Percentiles rank a stretch among this genome's conserved stretches.
phyloP scores from a whole-genome alignment of 2,113 vertebrate genomes.

The Engraulis encrasicolus region DNA sequence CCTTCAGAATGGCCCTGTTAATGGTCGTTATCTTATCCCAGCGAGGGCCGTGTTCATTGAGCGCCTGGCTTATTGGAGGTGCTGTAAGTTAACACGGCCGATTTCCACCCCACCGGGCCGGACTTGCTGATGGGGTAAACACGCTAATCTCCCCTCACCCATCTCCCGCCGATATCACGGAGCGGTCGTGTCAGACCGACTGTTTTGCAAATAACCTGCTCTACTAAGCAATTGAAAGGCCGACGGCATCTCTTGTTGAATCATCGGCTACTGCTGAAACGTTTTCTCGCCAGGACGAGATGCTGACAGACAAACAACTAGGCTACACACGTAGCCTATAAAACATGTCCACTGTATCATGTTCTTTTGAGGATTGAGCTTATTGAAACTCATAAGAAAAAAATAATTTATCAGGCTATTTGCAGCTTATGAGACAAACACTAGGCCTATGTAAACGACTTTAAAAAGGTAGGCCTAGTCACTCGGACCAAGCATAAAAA shows the following conservation, averaged over 20 bases:
- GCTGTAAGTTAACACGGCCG: constrained; percentile 69
- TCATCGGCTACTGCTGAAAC: not conserved
- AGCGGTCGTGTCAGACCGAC: constrained; percentile 71
- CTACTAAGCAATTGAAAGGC: constrained; percentile 45
- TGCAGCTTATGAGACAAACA: not conserved
- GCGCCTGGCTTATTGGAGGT: constrained; percentile 66
- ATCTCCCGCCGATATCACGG: constrained; percentile 74
- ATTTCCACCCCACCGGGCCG: constrained; percentile 78
- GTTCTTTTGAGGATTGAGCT: not conserved
- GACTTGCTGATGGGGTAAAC: constrained; percentile 76
- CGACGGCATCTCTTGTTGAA: constrained; percentile 5
- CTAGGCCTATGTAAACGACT: not conserved
- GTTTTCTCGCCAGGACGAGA: not conserved
- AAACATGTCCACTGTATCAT: not conserved
- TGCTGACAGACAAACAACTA: not conserved
- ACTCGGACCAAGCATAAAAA: not conserved
- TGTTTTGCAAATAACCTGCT: constrained; percentile 71
- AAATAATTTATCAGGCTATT: too few relatives aligned
- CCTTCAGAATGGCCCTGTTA: constrained; percentile 66
- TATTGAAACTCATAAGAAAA: not conserved
- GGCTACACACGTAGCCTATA: not conserved
- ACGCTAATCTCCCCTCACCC: constrained; percentile 79
- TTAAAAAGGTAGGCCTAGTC: not conserved
- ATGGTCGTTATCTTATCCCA: constrained; percentile 72
- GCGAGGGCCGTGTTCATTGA: constrained; percentile 61